These are phyloP conservation scores for Vanessa atalanta DNA, from an alignment of 1,140 invertebrate genomes.

Conservation along the genomic window DNA sequence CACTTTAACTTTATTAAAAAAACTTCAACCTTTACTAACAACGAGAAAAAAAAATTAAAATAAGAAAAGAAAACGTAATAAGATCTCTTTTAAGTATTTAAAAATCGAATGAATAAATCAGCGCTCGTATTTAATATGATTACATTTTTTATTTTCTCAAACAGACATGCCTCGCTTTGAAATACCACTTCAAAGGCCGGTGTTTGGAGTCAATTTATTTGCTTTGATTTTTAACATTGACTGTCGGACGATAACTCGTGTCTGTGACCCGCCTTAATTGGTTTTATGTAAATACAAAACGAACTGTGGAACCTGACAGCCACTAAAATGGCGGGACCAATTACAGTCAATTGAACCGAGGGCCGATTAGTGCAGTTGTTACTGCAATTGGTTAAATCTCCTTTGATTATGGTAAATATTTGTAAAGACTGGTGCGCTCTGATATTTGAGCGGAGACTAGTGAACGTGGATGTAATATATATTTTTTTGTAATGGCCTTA, in stretches of 20 bases:
- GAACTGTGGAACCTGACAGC: conserved; percentile 33
- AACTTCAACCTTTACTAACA: too few relatives aligned
- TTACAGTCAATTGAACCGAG: neutral
- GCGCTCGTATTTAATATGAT: too few relatives aligned
- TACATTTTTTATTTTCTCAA: too few relatives aligned
- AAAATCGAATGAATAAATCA: too few relatives aligned
- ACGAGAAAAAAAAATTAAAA: too few relatives aligned
- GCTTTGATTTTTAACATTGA: conserved; percentile 41
- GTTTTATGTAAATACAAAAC: conserved; percentile 67
- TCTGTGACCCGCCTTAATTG: conserved; percentile 54
- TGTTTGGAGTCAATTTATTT: conserved; percentile 33
- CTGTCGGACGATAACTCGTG: conserved; percentile 29
- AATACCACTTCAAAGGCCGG: conserved; percentile 15
- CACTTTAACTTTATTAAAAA: too few relatives aligned
- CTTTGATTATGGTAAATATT: neutral
- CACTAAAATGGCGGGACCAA: conserved; percentile 30
- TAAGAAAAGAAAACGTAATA: too few relatives aligned
- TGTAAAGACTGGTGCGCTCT: neutral
- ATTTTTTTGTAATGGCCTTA: too few relatives aligned
- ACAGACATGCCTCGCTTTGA: neutral
- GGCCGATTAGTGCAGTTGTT: neutral
- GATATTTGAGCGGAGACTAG: too few relatives aligned
- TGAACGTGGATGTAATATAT: too few relatives aligned
- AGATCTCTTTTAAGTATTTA: too few relatives aligned
- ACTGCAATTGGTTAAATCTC: neutral